phyloP scores from a whole-genome alignment of 2,113 vertebrate genomes.

The Gallinago jamesoni region DNA sequence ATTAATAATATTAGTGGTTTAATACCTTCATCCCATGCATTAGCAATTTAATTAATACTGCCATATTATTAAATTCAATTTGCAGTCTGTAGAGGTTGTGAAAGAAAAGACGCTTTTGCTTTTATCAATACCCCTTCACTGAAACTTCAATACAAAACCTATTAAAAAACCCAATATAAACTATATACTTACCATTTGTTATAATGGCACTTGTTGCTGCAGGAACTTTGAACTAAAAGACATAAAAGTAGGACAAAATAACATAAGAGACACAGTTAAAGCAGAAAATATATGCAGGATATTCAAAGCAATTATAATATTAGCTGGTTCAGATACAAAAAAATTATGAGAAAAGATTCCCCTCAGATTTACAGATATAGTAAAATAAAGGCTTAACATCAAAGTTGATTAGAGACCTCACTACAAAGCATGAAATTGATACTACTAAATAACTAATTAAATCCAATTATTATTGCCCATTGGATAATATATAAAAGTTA shows the following conservation, averaged over 20 bases:
- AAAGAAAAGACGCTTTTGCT: not conserved
- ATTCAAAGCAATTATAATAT: not conserved
- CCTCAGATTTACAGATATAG: not conserved
- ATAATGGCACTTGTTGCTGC: conserved; percentile 86
- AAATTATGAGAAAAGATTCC: not conserved
- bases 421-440: not conserved
- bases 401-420: not conserved
- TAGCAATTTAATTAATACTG: not conserved
- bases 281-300: not conserved
- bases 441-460: not conserved
- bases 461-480: not conserved
- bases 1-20: not conserved
- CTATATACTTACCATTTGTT: conserved; percentile 80
- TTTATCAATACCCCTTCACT: not conserved
- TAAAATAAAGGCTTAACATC: not conserved
- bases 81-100: not conserved
- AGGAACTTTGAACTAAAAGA: conserved; percentile 82
- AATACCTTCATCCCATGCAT: not conserved
- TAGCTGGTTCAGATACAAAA: not conserved
- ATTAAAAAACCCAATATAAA: not conserved
- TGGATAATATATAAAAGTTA: not conserved
- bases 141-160: not conserved
- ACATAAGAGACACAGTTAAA: not conserved
- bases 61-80: not conserved
- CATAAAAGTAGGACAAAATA: not conserved